Evolutionary conservation across 2,113 vertebrate genomes (phyloP).

Genomic region (Plecturocebus donacophilus): DNA sequence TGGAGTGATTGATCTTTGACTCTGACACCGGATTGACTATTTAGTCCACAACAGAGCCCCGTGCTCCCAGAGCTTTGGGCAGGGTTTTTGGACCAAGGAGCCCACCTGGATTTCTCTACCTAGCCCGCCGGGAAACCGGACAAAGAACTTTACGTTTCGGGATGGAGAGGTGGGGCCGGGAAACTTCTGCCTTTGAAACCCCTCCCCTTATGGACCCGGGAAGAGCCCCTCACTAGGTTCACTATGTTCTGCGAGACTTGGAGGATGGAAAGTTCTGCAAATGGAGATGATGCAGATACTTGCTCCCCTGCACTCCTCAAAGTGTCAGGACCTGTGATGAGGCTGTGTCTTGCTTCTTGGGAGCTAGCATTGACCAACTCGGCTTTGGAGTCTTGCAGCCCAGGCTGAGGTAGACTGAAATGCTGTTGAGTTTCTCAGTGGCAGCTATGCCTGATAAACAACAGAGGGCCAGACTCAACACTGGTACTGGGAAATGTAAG

Average conservation of each 20-base stretch:
- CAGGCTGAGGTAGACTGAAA: not conserved
- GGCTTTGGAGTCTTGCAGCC: not conserved
- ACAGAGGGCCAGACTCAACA: not conserved
- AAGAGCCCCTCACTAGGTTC: too few species aligned
- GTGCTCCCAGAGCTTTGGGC: too few species aligned
- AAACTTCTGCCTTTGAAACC: too few species aligned
- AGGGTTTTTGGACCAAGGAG: too few species aligned
- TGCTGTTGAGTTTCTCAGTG: not conserved
- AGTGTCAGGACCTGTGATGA: not conserved
- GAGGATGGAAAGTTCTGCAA: not conserved
- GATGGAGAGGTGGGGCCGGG: too few species aligned
- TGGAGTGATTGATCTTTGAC: too few species aligned
- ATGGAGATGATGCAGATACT: not conserved
- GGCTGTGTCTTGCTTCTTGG: not conserved
- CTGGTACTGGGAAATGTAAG: not conserved
- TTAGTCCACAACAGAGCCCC: too few species aligned
- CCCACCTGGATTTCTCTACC: too few species aligned
- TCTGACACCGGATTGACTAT: too few species aligned
- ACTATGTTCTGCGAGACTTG: not conserved
- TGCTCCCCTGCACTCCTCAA: not conserved
- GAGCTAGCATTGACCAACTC: not conserved
- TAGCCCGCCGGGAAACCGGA: too few species aligned
- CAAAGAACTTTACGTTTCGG: too few species aligned
- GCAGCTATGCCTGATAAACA: not conserved
- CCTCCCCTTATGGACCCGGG: too few species aligned